Base-by-base conservation (phyloP, 2,888 invertebrate genomes). In the Limenitis camilla region DNA sequence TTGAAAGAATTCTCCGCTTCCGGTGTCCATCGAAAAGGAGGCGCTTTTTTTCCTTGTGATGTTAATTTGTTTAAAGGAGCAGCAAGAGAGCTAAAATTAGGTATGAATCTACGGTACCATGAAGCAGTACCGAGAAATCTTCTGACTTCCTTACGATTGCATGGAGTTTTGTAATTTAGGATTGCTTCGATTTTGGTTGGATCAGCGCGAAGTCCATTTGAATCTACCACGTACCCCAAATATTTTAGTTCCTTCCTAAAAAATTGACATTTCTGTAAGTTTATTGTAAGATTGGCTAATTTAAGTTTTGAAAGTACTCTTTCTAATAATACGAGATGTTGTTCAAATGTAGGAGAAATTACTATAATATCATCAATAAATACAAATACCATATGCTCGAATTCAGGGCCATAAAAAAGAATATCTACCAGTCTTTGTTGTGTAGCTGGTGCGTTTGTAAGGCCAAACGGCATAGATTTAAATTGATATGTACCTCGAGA, bases 161-260 rank as follows among this genome's bases (percentile, higher is more conserved):
- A 36, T 0, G 32, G 32, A 8, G 32, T 32, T 8, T 6, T 6
- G 9, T 32, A 32, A 32, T 32, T 32, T 32, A 32, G 9, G 9
- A 32, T 32, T 8, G 7, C 6, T 6, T 32, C 32, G 9, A 65
- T 60, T 38, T 68, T 66, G 6, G 54, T 61, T 5, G 66, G 65
- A 31, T 68, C 64, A 0, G 64, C 59, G 5, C 57, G 60, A 1
- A 68, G 40, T 4, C 68, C 66, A 0, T 58, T 31, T 3, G 36
- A 11, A 49, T 69, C 66, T 0, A 81, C 66, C 5, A 64, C 31
- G 33, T 63, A 65, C 1, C 63, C 64, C 19, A 50, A 40, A 28
- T 56, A 56, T 10, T 53, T 52, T 1, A 67, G 36, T 28, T 56
- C 56, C 27, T 32, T 60, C 61, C 27, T 49, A 47, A 64, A 65